phyloP scores from a whole-genome alignment of 35 echinoderm and acorn worm species.

The Strongylocentrotus purpuratus region DNA sequence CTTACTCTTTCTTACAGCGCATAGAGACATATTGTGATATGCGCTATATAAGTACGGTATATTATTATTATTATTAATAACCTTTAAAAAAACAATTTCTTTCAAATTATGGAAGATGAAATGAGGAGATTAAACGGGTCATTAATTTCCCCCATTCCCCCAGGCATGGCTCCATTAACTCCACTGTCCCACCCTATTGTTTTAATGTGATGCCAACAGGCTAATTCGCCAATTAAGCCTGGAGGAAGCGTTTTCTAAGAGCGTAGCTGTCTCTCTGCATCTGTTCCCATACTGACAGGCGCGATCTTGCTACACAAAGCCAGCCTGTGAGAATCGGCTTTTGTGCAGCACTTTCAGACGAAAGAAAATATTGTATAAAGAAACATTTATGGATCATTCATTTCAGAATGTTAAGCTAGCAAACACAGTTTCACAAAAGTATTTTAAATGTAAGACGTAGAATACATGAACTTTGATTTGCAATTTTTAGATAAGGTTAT shows the following conservation, averaged over 20 bases:
- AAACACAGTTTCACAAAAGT: too few relatives aligned
- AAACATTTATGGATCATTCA: too few relatives aligned
- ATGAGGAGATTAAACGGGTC: not conserved
- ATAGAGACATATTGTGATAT: too few relatives aligned
- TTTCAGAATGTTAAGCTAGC: too few relatives aligned
- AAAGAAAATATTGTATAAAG: too few relatives aligned
- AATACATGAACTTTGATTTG: too few relatives aligned
- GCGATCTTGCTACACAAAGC: not conserved
- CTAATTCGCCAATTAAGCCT: not conserved
- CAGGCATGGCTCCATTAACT: not conserved
- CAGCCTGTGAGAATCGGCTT: not conserved
- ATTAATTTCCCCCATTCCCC: not conserved
- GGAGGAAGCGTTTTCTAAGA: not conserved
- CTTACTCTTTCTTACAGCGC: too few relatives aligned
- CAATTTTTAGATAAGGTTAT: too few relatives aligned
- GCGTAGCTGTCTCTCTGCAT: not conserved
- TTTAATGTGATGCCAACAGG: not conserved
- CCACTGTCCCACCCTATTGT: not conserved
- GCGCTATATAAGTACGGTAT: too few relatives aligned
- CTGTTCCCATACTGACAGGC: not conserved
- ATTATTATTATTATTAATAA: too few relatives aligned
- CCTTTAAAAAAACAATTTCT: not conserved
- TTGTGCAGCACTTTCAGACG: too few relatives aligned
- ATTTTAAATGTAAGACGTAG: too few relatives aligned
- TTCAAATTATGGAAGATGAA: not conserved